Evolutionary conservation across 2,888 invertebrate genomes (phyloP).

Genomic region (Rhopalosiphum nymphaeae): DNA sequence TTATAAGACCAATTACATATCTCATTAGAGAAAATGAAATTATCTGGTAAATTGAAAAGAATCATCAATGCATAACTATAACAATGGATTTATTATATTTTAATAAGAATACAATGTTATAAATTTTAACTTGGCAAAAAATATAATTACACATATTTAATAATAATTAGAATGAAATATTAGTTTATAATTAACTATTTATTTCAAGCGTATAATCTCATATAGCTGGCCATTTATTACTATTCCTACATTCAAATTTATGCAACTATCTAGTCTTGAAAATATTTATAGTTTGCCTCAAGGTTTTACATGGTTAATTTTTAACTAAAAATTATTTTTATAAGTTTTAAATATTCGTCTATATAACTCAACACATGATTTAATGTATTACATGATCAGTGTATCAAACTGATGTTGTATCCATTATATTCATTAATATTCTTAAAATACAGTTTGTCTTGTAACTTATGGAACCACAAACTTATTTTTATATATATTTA

Average conservation of each 20-base stretch:
- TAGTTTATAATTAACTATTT: background rate
- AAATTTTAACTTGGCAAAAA: background rate
- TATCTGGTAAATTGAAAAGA: constrained; percentile 26
- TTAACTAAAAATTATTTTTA: constrained; percentile 32
- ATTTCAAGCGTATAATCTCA: constrained; percentile 41
- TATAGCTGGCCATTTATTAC: background rate
- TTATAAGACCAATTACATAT: constrained; percentile 22
- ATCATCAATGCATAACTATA: background rate
- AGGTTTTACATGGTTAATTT: constrained; percentile 43
- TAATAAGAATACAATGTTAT: background rate
- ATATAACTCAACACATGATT: background rate
- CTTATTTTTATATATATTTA: background rate
- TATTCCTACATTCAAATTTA: constrained; percentile 53
- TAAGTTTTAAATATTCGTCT: constrained; percentile 1
- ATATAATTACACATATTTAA: constrained; percentile 22
- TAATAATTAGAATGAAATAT: background rate
- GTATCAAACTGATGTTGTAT: background rate
- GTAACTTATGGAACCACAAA: background rate
- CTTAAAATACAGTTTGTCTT: background rate
- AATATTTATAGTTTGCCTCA: constrained; percentile 56
- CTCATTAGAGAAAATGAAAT: background rate
- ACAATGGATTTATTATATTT: constrained; percentile 22
- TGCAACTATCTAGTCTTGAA: constrained; percentile 59
- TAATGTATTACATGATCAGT: background rate
- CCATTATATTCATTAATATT: background rate